phyloP scores from a whole-genome alignment of 2,113 vertebrate genomes.

The Scytalopus superciliaris region DNA sequence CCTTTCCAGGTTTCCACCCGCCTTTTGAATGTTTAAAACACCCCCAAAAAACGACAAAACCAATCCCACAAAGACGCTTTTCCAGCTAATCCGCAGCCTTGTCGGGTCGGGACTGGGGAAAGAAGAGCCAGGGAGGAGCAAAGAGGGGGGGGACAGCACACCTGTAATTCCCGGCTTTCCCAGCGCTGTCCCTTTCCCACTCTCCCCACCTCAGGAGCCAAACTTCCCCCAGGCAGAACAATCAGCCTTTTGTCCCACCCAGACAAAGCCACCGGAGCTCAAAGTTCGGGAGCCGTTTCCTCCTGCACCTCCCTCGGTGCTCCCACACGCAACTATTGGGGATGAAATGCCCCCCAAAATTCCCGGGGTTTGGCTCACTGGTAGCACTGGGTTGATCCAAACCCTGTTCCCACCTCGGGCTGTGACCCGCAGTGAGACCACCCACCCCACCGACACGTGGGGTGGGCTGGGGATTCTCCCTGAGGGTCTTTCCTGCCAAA shows the following conservation, averaged over 20 bases:
- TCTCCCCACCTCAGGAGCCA: neutral
- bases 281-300: neutral
- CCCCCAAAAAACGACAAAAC: neutral
- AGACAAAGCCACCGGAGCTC: constrained; percentile 16
- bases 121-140: neutral
- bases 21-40: neutral
- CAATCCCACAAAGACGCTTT: neutral
- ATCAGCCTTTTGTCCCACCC: constrained; percentile 43
- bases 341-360: neutral
- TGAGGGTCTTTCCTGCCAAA: neutral
- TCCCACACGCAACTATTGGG: no score
- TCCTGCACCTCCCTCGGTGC: neutral
- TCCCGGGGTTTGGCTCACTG: rapidly evolving
- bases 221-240: constrained; percentile 5
- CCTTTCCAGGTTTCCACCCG: neutral
- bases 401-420: neutral
- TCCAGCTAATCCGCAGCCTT: neutral
- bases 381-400: neutral
- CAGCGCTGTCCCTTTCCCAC: neutral
- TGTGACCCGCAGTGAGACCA: rapidly evolving
- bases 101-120: rapidly evolving
- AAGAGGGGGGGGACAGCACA: neutral
- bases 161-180: neutral
- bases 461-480: neutral
- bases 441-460: neutral